These are phyloP conservation scores for Bellardia bayeri DNA, from an alignment of 2,888 invertebrate species.

Conservation along the genomic window DNA sequence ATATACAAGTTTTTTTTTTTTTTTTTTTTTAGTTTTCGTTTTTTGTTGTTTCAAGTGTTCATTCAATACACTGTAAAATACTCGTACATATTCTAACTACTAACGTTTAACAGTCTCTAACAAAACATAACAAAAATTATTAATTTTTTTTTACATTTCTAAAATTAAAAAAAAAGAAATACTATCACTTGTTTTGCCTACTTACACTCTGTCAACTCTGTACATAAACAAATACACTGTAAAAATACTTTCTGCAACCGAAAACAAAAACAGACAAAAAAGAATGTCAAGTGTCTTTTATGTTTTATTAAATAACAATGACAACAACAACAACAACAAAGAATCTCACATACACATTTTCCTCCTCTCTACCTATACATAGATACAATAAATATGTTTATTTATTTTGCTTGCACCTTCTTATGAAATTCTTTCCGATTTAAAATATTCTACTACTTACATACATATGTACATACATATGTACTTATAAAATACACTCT, in stretches of 20 bases:
- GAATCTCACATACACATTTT: conserved; percentile 24
- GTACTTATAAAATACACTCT: background rate
- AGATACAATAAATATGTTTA: conserved; percentile 47
- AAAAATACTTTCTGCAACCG: background rate
- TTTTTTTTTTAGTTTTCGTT: conserved; percentile 45
- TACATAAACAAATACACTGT: conserved; percentile 59
- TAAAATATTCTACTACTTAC: background rate
- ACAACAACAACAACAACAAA: conserved; percentile 2
- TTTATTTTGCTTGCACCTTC: conserved; percentile 72
- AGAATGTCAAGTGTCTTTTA: conserved; percentile 1
- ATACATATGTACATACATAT: too few relatives aligned
- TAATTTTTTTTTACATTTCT: conserved; percentile 16
- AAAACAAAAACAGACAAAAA: conserved; percentile 21
- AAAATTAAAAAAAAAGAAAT: background rate
- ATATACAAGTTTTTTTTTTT: conserved; percentile 23
- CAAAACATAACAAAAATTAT: conserved; percentile 39
- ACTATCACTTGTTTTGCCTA: conserved; percentile 15
- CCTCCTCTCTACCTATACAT: background rate
- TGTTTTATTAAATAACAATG: conserved; percentile 8
- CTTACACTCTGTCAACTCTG: conserved; percentile 42
- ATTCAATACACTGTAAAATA: conserved; percentile 65
- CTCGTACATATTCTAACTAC: conserved; percentile 53
- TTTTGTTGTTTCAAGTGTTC: conserved; percentile 63
- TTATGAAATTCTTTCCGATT: conserved; percentile 46
- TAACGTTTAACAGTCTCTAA: conserved; percentile 54